Percentiles rank a stretch among this genome's conserved stretches.
Evolutionary conservation across 1,140 invertebrate species (phyloP).

Genomic region (Macrobrachium nipponense): DNA sequence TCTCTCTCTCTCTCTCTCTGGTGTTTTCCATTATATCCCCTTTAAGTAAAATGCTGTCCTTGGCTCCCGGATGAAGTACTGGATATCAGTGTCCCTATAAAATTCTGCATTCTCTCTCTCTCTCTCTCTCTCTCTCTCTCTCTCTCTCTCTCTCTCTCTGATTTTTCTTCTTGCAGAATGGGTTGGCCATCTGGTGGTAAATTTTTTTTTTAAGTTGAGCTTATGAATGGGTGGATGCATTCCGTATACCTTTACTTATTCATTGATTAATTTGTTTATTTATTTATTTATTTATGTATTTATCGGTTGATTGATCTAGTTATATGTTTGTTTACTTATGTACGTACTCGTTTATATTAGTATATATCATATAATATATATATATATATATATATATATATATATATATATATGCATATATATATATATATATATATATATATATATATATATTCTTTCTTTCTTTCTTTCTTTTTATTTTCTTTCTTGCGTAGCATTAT

Average conservation of each 20-base stretch:
- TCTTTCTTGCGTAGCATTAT: background rate
- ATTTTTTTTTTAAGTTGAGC: too few species aligned
- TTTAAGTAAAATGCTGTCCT: background rate
- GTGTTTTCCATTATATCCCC: background rate
- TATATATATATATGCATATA: slow-evolving; percentile 34
- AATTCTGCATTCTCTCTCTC: background rate
- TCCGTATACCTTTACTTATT: background rate
- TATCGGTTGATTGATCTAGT: too few species aligned
- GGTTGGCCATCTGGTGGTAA: too few species aligned
- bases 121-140: slow-evolving; percentile 2
- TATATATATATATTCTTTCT: slow-evolving; percentile 16
- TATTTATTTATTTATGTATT: background rate
- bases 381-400: slow-evolving; percentile 38
- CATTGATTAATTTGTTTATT: too few species aligned
- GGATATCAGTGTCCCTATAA: background rate
- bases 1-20: slow-evolving; percentile 6
- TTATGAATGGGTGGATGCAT: background rate
- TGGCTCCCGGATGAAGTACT: background rate
- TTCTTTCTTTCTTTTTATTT: background rate
- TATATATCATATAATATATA: slow-evolving; percentile 38
- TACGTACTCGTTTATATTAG: slow-evolving; percentile 17
- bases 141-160: background rate
- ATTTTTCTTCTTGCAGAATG: background rate
- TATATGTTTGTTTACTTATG: slow-evolving; percentile 12
- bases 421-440: slow-evolving; percentile 38